Base-by-base conservation (phyloP, 2,113 vertebrate genomes). In the Pomatorhinus ruficollis region DNA sequence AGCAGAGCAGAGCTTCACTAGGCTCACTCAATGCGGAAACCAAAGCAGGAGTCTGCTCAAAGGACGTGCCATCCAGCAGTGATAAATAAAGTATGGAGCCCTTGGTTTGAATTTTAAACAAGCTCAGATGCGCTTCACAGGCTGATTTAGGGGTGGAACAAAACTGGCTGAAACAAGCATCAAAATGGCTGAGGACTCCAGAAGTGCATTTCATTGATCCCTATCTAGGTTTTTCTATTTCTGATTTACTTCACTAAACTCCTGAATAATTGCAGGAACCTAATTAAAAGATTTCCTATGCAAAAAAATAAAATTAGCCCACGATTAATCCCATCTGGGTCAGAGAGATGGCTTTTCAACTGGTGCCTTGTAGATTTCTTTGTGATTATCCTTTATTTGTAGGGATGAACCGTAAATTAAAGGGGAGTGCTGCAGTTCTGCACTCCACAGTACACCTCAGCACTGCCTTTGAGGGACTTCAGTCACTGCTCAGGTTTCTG, bases 221-320 rank as follows among this genome's bases (percentile, higher is more conserved):
- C 54, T 83, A 30, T 66, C 90, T 74, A 65, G 18, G 35, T 59
- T 77, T 30, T 91, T 35, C 52, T 37, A 25, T 56, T 79, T 76
- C 65, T 85, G 40, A 59, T 72, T 89, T 64, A 89, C 42, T 87
- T 91, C 24, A 69, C 23, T 13, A 28, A 90, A 61, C 16, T 84
- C 33, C 45, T 42, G 27, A 91, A 39, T 66, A 93, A 87, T 23
- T 85, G 21, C 30, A 65, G 22, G 19, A 28, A 54, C 17, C 71
- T 91, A 89, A 84, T 69, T 68, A 56, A 70, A 86, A 87, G 17
- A 47, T 11, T 27, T 69, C 23, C 69, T 22, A 86, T 27, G 71
- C 59, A 95, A 90, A 96, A 96, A 96, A 69, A 50, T 57, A 93
- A 76, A 49, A 83, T 79, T 31, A 80, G 42, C 56, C 39, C 52